Percentiles rank a stretch among this genome's conserved stretches.
These are phyloP conservation scores for Verasper variegatus DNA, from an alignment of 2,113 vertebrate genomes.

Conservation along the genomic window DNA sequence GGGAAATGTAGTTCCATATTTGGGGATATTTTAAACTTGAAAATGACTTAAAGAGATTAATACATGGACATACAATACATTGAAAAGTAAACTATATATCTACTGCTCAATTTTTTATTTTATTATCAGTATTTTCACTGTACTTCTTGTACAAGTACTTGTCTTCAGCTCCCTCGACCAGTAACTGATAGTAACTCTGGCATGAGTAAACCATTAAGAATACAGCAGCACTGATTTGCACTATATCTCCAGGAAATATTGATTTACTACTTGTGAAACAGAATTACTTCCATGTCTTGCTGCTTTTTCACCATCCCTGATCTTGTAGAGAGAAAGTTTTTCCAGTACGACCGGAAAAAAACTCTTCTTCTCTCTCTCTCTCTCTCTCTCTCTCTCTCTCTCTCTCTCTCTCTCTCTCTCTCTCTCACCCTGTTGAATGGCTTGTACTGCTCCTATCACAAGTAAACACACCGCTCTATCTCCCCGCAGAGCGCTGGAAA, in stretches of 20 bases:
- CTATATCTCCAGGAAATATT: constrained; percentile 20
- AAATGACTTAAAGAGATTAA: neutral
- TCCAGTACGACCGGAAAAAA: neutral
- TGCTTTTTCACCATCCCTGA: constrained; percentile 8
- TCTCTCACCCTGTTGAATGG: constrained; percentile 30
- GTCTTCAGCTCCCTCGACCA: neutral
- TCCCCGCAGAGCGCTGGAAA: constrained; percentile 48
- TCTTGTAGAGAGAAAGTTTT: constrained; percentile 16
- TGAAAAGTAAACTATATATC: no score
- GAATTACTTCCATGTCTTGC: constrained; percentile 18
- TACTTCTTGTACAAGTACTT: neutral
- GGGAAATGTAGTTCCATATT: constrained; percentile 9
- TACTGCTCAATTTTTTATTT: neutral
- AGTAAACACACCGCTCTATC: constrained; percentile 61
- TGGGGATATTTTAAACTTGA: neutral
- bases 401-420: neutral
- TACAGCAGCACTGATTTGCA: constrained; percentile 2
- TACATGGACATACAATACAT: neutral
- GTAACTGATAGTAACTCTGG: neutral
- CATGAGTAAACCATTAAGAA: neutral
- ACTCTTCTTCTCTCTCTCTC: constrained; percentile 2
- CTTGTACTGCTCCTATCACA: constrained; percentile 63
- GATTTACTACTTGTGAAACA: constrained; percentile 16
- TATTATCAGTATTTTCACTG: neutral
- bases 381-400: neutral